These are phyloP conservation scores for Loripinus fragilis DNA, from an alignment of 2,888 invertebrate species.

Conservation along the genomic window DNA sequence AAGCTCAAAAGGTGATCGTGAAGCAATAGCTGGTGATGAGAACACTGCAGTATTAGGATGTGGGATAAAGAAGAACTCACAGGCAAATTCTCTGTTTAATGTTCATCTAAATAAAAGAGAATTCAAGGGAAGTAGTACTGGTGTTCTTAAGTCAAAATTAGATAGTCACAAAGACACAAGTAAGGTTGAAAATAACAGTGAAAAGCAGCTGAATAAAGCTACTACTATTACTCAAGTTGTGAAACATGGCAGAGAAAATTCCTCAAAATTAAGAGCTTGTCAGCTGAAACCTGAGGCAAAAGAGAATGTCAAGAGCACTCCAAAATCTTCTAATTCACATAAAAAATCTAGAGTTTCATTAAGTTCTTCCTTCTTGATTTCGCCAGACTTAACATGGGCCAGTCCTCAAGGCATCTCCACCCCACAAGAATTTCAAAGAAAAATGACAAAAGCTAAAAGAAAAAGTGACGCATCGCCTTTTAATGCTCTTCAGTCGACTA, in stretches of 20 bases:
- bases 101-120: background rate
- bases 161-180: background rate
- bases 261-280: background rate
- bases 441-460: background rate
- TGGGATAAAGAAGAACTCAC: background rate
- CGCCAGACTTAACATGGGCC: slow-evolving; percentile 1
- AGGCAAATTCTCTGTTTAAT: background rate
- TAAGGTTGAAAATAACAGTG: background rate
- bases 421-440: slow-evolving; percentile 28
- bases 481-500: background rate
- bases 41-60: background rate
- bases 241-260: background rate
- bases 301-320: slow-evolving; percentile 4
- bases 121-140: background rate
- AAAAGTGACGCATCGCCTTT: background rate
- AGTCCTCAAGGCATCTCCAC: slow-evolving; percentile 27
- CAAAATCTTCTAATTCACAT: background rate
- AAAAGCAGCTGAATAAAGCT: background rate
- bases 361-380: background rate
- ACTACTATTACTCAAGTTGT: background rate
- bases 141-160: background rate
- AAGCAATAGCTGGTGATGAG: background rate
- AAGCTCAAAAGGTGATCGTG: background rate
- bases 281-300: slow-evolving; percentile 9
- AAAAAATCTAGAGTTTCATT: background rate